Base-by-base conservation (phyloP, 2,113 vertebrate genomes). In the Microtus pennsylvanicus region DNA sequence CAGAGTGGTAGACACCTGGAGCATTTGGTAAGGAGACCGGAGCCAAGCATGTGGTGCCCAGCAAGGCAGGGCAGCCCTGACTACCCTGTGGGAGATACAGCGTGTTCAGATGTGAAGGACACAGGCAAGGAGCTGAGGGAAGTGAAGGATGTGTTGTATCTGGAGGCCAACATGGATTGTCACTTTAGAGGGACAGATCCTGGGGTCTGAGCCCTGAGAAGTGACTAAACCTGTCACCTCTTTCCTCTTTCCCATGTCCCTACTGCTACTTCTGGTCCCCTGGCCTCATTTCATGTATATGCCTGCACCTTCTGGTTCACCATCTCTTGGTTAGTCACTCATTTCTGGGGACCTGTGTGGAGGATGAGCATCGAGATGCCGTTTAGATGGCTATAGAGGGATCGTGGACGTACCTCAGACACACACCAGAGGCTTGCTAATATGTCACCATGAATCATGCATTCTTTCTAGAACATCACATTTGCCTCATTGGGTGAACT, bases 91-190 rank as follows among this genome's bases (percentile, higher is more conserved):
- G 52, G 38, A 85, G 52, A 65, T 11, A 14, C 12, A 5, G 11
- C 13, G 1, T 12, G 14, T 14, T 4, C 0, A 14, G 3, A 7
- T 19, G 16, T 0, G 0, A 12, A 19, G 24, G 2, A 45, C 35
- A 28, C 77, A 24, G 55, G 50, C 28, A 24, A 12, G 65, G 13
- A 85, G 65, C 33, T 5, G 1, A 8, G 16, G 30, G 17, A 11
- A 3, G 24, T n/a, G 24, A 82, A 12, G 12, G 69, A 42, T 7
- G 1, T 26, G 1, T 7, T 14, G 7, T 11, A 38, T 12, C 21
- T 13, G 12, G 61, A 47, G 24, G 30, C 19, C 13, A 5, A 24
- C 42, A 16, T 8, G n/a, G 70, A 16, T 5, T 61, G 30, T 65
- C 55, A n/a, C 14, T 26, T 30, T 35, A 47, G 28, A 86, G 9